These are phyloP conservation scores for Apogon hyalosoma DNA, from an alignment of 2,797 vertebrate species.

Conservation along the genomic window DNA sequence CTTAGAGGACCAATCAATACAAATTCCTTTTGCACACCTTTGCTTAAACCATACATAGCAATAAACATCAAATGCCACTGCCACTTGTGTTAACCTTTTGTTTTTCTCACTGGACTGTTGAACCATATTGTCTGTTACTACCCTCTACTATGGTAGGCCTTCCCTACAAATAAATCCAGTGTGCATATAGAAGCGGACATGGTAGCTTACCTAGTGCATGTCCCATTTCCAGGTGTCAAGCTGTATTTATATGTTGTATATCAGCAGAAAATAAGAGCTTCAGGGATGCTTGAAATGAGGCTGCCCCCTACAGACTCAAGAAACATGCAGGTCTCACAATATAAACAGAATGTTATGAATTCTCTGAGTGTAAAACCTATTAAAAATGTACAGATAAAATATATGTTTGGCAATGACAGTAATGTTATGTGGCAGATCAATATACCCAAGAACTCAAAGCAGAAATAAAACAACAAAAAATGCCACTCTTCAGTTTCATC, in stretches of 20 bases:
- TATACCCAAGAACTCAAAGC: not conserved
- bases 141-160: not conserved
- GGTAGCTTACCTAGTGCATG: not conserved
- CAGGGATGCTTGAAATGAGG: conserved; percentile 3
- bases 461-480: not conserved
- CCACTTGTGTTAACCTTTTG: conserved; percentile 7
- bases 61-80: conserved; percentile 35
- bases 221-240: not conserved
- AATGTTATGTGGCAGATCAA: not conserved
- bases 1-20: conserved; percentile 66
- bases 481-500: not conserved
- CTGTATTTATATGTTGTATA: not conserved
- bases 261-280: not conserved
- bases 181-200: not conserved
- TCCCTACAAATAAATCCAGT: not conserved
- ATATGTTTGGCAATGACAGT: not conserved
- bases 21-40: conserved; percentile 44
- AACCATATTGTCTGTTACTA: conserved; percentile 13
- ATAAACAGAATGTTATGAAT: conserved; percentile 3
- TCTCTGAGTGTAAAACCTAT: not conserved
- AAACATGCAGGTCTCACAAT: conserved; percentile 1
- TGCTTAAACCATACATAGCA: conserved; percentile 25
- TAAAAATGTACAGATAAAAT: not conserved
- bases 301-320: not conserved
- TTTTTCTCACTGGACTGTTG: not conserved